A percentile compares a stretch with the other conserved stretches of the same genome.
These are phyloP conservation scores for Corydoras maculifer DNA, from an alignment of 2,113 vertebrate genomes.

Conservation along the genomic window DNA sequence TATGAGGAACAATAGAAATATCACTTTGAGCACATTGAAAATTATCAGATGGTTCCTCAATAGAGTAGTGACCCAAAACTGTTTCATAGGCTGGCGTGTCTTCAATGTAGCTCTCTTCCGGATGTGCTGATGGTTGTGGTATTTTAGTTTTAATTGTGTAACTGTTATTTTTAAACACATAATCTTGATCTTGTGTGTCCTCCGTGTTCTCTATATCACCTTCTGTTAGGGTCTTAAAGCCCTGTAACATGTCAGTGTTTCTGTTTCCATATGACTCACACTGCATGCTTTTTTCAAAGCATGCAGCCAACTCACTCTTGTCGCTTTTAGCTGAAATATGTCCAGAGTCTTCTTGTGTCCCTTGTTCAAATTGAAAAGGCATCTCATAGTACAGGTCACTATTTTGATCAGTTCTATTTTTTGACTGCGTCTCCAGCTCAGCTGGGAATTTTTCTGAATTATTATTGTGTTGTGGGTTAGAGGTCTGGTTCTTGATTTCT, in stretches of 20 bases:
- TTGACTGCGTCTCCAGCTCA: neutral
- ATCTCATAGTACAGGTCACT: neutral
- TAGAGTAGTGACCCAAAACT: too few relatives aligned
- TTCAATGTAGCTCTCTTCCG: too few relatives aligned
- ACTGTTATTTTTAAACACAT: too few relatives aligned
- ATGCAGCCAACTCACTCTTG: neutral
- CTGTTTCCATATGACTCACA: neutral
- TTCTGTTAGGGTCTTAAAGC: too few relatives aligned
- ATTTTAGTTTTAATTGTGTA: too few relatives aligned
- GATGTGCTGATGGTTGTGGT: too few relatives aligned
- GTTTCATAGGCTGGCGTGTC: too few relatives aligned
- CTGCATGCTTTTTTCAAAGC: neutral
- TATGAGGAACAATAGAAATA: too few relatives aligned
- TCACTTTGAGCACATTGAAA: too few relatives aligned
- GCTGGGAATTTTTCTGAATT: slow-evolving; percentile 7
- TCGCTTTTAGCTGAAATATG: neutral
- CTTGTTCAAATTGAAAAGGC: neutral
- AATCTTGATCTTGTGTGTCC: too few relatives aligned
- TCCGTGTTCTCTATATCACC: too few relatives aligned
- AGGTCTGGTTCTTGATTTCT: neutral
- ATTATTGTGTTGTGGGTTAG: neutral
- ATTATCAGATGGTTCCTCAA: too few relatives aligned
- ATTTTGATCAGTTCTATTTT: neutral
- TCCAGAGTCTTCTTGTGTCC: neutral
- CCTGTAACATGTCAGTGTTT: neutral